A percentile compares a stretch with the other conserved stretches of the same genome.
These are phyloP conservation scores for human DNA, from an alignment of 2,113 vertebrate genomes.

Conservation along the genomic window GRCh38 chr2:177315501-177316000, in stretches of 20 bases:
- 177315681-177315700: background rate
- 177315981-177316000: background rate
- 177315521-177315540: constrained; percentile 62
- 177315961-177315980: background rate
- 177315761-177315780: background rate
- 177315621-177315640: background rate
- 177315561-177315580: constrained; percentile 57
- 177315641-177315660: background rate
- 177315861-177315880: background rate
- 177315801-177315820: background rate
- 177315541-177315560: constrained; percentile 54
- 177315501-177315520: constrained; percentile 76
- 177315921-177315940: background rate
- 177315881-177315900: background rate
- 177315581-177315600: constrained; percentile 24
- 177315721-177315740: background rate
- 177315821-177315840: constrained; percentile 20
- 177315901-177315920: background rate
- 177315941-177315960: background rate
- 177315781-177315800: constrained; percentile 23
- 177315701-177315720: background rate
- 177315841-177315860: background rate
- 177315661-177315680: background rate
- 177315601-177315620: background rate
- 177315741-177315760: background rate